Conservation (phyloP, 2,113 vertebrate species). For the Etheostoma cragini region DNA sequence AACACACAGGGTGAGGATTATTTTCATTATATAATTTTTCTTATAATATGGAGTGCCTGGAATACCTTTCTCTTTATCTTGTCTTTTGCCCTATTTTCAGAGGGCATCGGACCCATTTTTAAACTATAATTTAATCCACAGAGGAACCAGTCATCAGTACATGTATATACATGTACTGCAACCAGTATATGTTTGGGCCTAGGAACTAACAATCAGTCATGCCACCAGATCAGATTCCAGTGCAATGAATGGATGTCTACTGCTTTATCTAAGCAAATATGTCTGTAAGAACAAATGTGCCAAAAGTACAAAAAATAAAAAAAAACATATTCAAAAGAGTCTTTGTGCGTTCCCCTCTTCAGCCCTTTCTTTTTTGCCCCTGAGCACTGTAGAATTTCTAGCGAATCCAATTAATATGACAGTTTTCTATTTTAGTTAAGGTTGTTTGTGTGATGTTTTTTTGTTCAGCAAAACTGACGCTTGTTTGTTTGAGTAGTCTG, state of each 20-base stretch:
- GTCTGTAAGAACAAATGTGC: slow-evolving; percentile 42
- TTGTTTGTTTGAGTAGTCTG: neutral
- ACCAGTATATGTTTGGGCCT: no score
- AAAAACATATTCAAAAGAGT: slow-evolving; percentile 11
- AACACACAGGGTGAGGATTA: no score
- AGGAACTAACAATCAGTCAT: slow-evolving; percentile 18
- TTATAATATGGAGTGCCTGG: no score
- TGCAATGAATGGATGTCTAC: slow-evolving; percentile 7
- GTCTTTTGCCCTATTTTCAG: no score
- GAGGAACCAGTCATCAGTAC: no score
- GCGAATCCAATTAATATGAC: slow-evolving; percentile 44
- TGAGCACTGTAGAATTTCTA: slow-evolving; percentile 1
- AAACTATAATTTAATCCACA: no score
- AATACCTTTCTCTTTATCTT: no score
- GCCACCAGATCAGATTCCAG: slow-evolving; percentile 15
- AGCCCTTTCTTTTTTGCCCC: neutral
- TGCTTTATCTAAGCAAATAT: neutral
- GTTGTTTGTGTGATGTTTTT: slow-evolving; percentile 19
- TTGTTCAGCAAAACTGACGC: neutral
- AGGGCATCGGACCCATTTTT: no score
- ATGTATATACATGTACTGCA: no score
- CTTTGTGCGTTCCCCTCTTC: slow-evolving; percentile 14
- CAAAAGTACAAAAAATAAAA: slow-evolving; percentile 32
- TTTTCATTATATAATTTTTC: no score
- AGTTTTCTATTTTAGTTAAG: slow-evolving; percentile 37